Base-by-base conservation (phyloP, 2,113 vertebrate species). In the Paradoxurus hermaphroditus region DNA sequence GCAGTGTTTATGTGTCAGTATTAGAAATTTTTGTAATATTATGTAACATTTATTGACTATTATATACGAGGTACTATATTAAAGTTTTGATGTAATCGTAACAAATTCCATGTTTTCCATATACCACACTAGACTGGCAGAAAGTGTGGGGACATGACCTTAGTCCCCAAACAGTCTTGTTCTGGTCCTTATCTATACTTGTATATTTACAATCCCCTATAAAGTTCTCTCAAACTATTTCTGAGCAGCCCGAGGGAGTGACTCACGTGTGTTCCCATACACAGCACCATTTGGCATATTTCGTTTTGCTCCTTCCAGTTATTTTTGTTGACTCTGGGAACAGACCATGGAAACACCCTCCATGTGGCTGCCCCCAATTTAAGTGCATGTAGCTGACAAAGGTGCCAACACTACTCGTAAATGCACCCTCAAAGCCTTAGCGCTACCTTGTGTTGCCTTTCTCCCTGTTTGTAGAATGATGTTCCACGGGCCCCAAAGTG, bases 21-120 rank as follows among this genome's bases (percentile, higher is more conserved):
- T 59, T 67, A 72, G 31, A 91, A 34, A 91, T 59, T 77, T 49
- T 72, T 77, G 77, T 77, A 19, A 84, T 72, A 41, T 59, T 34
- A 16, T n/a, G 15, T 51, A 75, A 31, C n/a, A 91, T 39, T 49
- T 73, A 53, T 9, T 84, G 44, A 59, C 1, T 39, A 9, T 77
- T 75, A 36, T 36, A 31, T 62, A 25, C 14, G 78, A 83, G 10
- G n/a, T 14, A n/a, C 25, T 53, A 49, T 53, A 19, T 0, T 18
- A 91, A 72, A 67, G 7, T 7, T 86, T 85, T 91, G 12, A 67
- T 63, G 9, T 36, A 59, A 25, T 29, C 39, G 70, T 2, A 63
- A 56, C 5, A 89, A 59, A 53, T 90, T 18, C 11, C 51, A 53
- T 73, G 27, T 94, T 90, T 93, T 83, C 21, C 11, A 14, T n/a